Evolutionary conservation across 2,113 vertebrate genomes (phyloP), one percentile per base, ranked within the genome.

Genomic region (Trematomus loennbergii): DNA sequence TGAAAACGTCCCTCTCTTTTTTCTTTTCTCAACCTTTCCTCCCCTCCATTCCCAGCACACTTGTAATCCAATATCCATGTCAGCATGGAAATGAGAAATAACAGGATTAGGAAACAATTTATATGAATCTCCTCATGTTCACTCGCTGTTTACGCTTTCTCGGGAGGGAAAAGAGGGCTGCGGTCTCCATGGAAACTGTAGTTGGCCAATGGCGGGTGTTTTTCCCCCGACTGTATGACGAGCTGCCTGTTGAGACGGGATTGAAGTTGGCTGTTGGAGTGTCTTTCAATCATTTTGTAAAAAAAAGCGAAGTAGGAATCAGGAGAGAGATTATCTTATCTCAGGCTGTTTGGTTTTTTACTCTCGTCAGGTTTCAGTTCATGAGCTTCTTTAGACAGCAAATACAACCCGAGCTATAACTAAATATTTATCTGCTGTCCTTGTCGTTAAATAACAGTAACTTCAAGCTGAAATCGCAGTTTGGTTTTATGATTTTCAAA

Each of bases 171-270:
- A 86, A 83, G 79, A 75, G 81, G 36, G 84, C 84, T 64, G 81
- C 43, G 22, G 93, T 95, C 92, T 85, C 94, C 94, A 95, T 96
- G 94, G 95, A 93, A 95, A 95, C 95, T 90, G 89, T 46, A 59
- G 75, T 60, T 48, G 80, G 79, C 92, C 92, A 93, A 94, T 87
- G 85, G 84, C 12, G 73, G 70, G 71, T 82, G 76, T 84, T 83
- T 52, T 87, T 83, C 8, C 75, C 79, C 67, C 80, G 75, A 81
- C 83, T 84, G 74, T 87, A 76, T 93, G 90, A 94, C 68, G 45
- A 50, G 78, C 71, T 83, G 91, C 88, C 72, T 88, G 83, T 87
- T 87, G 89, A 94, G 92, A 94, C 75, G 78, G 84, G 85, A 94
- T 90, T 94, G 82, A 87, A 89, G 85, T 88, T 90, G 92, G 82